Evolutionary conservation across 2,797 vertebrate genomes (phyloP).

Genomic region (Poecilia gillii): DNA sequence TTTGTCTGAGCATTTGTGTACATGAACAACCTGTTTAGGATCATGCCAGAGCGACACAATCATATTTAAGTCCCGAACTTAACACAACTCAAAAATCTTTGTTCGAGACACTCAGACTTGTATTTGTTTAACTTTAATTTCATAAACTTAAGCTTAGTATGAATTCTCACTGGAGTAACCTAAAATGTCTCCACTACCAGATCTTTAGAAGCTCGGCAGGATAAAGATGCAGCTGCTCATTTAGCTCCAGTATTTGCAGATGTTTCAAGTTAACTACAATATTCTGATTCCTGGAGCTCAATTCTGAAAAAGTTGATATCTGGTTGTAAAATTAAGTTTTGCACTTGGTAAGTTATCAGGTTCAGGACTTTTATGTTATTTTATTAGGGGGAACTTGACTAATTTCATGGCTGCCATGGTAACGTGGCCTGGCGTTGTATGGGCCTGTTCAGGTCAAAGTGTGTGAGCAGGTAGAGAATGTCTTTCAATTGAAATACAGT

Average conservation of each 20-base stretch:
- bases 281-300: not conserved
- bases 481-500: not conserved
- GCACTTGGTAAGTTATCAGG: not conserved
- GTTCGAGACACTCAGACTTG: not conserved
- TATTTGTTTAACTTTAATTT: not conserved
- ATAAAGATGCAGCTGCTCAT: not conserved
- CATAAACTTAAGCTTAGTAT: not conserved
- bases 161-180: not conserved
- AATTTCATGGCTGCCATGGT: too few relatives aligned
- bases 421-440: too few relatives aligned
- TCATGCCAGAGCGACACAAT: not conserved
- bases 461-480: not conserved
- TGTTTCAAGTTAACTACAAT: not conserved
- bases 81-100: not conserved
- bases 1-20: not conserved
- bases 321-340: not conserved
- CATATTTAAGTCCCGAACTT: not conserved
- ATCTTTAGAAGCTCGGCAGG: not conserved
- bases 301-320: not conserved
- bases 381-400: too few relatives aligned
- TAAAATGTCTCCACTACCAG: not conserved
- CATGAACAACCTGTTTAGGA: not conserved
- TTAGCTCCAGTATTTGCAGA: not conserved
- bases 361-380: not conserved
- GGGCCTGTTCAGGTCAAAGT: too few relatives aligned